Evolutionary conservation across 2,888 invertebrate genomes (phyloP), one percentile per base, ranked within the genome.

Genomic region (Prenolepis imparis): DNA sequence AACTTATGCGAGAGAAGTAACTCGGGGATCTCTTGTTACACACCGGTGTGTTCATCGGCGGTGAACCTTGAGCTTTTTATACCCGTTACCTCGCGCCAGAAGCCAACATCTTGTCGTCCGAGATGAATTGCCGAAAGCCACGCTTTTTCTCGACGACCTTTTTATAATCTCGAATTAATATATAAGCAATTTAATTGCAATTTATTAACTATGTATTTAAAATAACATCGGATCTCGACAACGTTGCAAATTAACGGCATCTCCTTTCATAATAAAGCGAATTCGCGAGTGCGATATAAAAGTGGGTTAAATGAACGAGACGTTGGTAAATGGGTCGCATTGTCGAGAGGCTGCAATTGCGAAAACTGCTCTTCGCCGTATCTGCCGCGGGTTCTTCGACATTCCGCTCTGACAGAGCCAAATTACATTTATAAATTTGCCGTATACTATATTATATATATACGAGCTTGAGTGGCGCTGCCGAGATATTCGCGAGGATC

Each of bases 1-100:
- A 88, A 84, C 84, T 90, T 81, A 87, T 83, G 70, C 48, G 68
- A 84, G 68, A 84, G 85, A 80, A 88, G 83, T 85, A 89, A 87
- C 75, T 86, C 75, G 61, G 57, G 86, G 83, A 89, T 91, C 91
- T 91, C 91, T 85, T 83, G 84, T 91, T 91, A 86, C 87, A 41
- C 32, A 5, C 75, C 75, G 61, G 18, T 68, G 73, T 66, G 55
- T 70, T 67, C 66, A 83, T 82, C 72, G 39, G 66, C 78, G 41
- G 55, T 63, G 67, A 78, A 36, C 48, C 61, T 39, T 70, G 59
- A 44, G 80, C 77, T 77, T 85, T 67, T 67, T 44, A 39, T 41
- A 66, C 1, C 39, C 8, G 82, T 36, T 39, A 18, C 28, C 24
- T 61, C 28, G 12, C 28, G 3, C 32, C 48, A 36, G 24, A 36